These are phyloP conservation scores for Sturmia bella DNA, from an alignment of 2,888 invertebrate species.

Conservation along the genomic window DNA sequence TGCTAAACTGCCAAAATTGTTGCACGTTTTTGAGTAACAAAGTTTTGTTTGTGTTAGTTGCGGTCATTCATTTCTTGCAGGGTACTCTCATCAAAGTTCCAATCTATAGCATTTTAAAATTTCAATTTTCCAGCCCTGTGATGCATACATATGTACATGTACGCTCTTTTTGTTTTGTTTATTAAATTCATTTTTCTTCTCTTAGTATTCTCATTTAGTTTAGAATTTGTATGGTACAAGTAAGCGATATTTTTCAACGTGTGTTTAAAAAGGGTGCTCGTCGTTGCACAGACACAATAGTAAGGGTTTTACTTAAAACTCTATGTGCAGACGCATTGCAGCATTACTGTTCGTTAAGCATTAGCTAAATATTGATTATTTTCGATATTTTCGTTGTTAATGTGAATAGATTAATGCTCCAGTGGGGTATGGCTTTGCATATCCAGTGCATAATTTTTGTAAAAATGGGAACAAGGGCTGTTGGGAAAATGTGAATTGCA, in stretches of 20 bases:
- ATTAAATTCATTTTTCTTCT: background rate
- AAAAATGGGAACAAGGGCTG: constrained; percentile 67
- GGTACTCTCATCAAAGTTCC: too few species aligned
- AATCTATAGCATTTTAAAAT: too few species aligned
- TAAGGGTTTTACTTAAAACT: constrained; percentile 51
- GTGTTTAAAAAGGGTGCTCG: constrained; percentile 77
- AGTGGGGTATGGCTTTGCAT: constrained; percentile 82
- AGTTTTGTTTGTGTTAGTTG: too few species aligned
- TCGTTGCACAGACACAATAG: constrained; percentile 68
- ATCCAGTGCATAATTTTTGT: constrained; percentile 81
- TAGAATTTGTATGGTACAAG: background rate
- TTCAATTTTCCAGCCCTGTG: too few species aligned
- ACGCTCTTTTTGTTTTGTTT: background rate
- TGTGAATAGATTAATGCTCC: constrained; percentile 71
- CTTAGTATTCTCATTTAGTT: constrained; percentile 55
- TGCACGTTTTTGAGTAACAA: too few species aligned
- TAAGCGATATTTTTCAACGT: background rate
- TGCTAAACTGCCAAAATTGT: too few species aligned
- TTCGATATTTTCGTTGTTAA: constrained; percentile 66
- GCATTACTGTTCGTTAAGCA: constrained; percentile 72
- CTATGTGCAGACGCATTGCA: constrained; percentile 77
- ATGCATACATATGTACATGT: background rate
- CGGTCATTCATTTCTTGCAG: too few species aligned
- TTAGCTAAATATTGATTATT: constrained; percentile 65
- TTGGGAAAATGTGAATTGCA: constrained; percentile 65